phyloP scores from a whole-genome alignment of 2,888 invertebrate species.

The Drosophila neonasuta region DNA sequence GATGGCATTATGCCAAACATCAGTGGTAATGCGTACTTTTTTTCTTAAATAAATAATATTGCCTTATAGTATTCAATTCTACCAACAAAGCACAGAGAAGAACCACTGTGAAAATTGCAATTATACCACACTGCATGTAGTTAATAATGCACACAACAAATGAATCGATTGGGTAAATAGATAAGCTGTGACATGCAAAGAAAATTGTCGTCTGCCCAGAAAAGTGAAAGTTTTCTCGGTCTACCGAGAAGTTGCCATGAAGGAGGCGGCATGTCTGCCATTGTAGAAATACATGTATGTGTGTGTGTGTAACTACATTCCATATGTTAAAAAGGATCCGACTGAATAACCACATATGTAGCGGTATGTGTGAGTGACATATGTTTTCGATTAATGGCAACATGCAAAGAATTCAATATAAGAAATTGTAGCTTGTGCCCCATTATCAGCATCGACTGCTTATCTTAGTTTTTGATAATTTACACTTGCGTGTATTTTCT shows the following conservation, averaged over 20 bases:
- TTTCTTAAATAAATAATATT: conserved; percentile 10
- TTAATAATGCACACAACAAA: conserved; percentile 20
- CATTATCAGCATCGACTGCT: conserved; percentile 43
- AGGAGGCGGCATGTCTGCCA: conserved; percentile 42
- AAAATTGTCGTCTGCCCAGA: conserved; percentile 23
- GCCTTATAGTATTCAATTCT: conserved; percentile 7
- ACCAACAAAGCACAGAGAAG: conserved; percentile 23
- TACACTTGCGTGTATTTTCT: conserved; percentile 27
- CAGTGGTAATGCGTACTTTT: conserved; percentile 83
- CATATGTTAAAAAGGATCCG: conserved; percentile 32
- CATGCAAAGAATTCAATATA: background rate
- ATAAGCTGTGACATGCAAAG: conserved; percentile 31
- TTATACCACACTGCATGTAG: background rate
- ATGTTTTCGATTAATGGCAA: conserved; percentile 20
- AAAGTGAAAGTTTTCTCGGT: conserved; percentile 63
- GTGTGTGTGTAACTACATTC: conserved; percentile 23
- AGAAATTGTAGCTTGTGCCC: conserved; percentile 11
- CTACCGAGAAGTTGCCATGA: conserved; percentile 2
- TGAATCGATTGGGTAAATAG: background rate
- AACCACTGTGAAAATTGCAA: background rate
- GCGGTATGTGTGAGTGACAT: background rate
- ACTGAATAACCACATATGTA: background rate
- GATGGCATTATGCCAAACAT: conserved; percentile 88
- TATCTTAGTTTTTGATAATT: conserved; percentile 42
- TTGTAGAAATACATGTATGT: conserved; percentile 8